Evolutionary conservation across 35 echinoderm and acorn worm genomes (phyloP).

Genomic region (Strongylocentrotus purpuratus): DNA sequence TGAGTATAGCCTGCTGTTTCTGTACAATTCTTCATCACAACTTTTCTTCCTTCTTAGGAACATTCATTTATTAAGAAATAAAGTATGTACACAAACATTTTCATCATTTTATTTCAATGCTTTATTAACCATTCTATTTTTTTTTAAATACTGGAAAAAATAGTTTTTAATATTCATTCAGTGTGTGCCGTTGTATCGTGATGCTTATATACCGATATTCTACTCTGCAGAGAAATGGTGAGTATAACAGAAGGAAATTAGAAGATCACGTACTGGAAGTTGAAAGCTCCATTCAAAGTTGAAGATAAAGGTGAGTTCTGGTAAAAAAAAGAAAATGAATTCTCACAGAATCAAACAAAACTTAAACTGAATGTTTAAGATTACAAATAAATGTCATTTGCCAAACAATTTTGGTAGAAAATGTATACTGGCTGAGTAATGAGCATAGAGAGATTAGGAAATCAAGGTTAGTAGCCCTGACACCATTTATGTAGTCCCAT

Average conservation of each 20-base stretch:
- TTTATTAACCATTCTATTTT: neutral
- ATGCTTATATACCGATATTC: neutral
- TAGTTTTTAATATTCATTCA: neutral
- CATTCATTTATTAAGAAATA: neutral
- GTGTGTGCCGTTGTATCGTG: neutral
- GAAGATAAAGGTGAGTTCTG: too few species aligned
- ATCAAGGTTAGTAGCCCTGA: too few species aligned
- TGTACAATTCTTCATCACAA: neutral
- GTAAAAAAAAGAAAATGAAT: too few species aligned
- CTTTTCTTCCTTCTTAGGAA: neutral
- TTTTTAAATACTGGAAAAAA: neutral
- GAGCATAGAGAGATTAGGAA: too few species aligned
- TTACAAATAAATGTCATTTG: too few species aligned
- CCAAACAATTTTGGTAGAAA: too few species aligned
- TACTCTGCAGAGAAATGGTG: neutral
- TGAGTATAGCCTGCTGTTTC: neutral
- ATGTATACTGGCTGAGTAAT: too few species aligned
- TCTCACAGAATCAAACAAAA: too few species aligned
- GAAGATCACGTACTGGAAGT: neutral
- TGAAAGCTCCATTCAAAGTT: neutral
- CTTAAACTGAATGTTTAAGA: too few species aligned
- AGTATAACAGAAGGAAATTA: neutral
- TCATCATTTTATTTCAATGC: neutral
- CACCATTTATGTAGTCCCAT: too few species aligned
- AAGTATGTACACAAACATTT: slow-evolving; percentile 1